Percentiles rank a stretch among this genome's conserved stretches.
Evolutionary conservation across 2,113 vertebrate genomes (phyloP).

Genomic region (Rhinopithecus roxellana): DNA sequence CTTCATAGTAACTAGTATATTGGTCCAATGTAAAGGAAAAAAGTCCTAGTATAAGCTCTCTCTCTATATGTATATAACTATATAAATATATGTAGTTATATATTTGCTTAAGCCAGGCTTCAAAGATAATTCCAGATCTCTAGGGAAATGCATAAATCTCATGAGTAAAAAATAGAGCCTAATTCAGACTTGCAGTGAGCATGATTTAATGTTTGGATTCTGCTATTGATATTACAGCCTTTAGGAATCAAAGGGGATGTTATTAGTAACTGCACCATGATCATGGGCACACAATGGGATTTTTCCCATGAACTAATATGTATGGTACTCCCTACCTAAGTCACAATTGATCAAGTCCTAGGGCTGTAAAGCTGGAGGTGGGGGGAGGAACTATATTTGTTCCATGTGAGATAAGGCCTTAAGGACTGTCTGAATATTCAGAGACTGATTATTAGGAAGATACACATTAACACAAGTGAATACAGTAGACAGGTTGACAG

Average conservation of each 20-base stretch:
- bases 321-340: not conserved
- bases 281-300: not conserved
- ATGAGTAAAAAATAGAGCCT: not conserved
- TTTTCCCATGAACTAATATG: not conserved
- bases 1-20: not conserved
- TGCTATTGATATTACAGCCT: not conserved
- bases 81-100: not conserved
- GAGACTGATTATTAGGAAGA: not conserved
- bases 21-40: not conserved
- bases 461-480: not conserved
- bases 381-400: not conserved
- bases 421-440: not conserved
- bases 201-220: not conserved
- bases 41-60: not conserved
- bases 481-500: not conserved
- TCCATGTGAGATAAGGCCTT: not conserved
- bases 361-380: not conserved
- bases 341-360: not conserved
- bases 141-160: not conserved
- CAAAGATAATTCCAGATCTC: not conserved
- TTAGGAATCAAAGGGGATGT: not conserved
- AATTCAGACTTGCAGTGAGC: not conserved
- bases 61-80: too few species aligned
- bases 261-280: not conserved
- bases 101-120: not conserved